Evolutionary conservation across 2,113 vertebrate species (phyloP), one percentile per base, ranked within the genome.

Genomic region (Phodopus roborovskii): DNA sequence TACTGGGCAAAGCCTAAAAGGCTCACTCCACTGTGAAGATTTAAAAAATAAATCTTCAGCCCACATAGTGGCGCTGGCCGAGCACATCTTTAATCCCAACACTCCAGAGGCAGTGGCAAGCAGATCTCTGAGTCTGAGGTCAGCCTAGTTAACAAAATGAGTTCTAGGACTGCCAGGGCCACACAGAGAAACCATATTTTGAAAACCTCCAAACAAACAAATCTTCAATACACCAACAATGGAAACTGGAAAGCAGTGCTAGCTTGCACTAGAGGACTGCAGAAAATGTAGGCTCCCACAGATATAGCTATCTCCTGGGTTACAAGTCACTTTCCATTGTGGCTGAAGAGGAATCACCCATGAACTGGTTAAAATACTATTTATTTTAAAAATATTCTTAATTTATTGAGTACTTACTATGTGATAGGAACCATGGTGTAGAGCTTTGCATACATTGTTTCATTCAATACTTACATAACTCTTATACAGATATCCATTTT

Each of bases 371-470:
- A 68, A 68, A 92, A 91, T 96, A 91, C 70, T 84, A 75, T 78
- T 96, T 95, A 91, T 88, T 97, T 97, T 7, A 93, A 96, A 97
- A 97, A 96, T 95, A 96, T 81, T 95, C 82, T 94, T 92, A 71
- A 96, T 91, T 96, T 95, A 96, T 93, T 96, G 92, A 84, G 50
- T 95, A 92, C 81, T 94, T 84, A 84, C 81, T 84, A 93, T 48
- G 83, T 95, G 95, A 90, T 94, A 97, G 81, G 85, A 95, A 96
- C 66, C 50, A 88, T 26, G 78, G 86, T 71, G 86, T 71, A 95
- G 75, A 95, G 91, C 71, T 96, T 95, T 81, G 73, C 60, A 88
- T 73, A 95, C 73, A 96, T 70, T 87, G 33, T 91, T 95, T 89
- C 92, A 88, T 90, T 95, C 71, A 81, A 28, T 94, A 68, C 92